Conservation (phyloP, 2,888 invertebrate genomes). For the Rotaria sp. region DNA sequence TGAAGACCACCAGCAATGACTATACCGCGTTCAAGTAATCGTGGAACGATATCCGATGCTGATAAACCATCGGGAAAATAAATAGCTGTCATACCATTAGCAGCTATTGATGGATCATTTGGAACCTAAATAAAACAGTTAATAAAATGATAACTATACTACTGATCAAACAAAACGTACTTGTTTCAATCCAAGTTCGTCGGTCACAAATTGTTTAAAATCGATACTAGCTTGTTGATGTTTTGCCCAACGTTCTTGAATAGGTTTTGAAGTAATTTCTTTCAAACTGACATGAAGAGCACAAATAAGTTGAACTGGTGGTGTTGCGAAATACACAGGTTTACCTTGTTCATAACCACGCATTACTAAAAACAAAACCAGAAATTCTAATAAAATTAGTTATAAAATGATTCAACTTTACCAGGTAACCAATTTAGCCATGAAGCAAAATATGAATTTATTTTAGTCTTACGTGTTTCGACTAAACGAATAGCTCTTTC, state of each 20-base stretch:
- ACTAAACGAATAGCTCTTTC: not conserved
- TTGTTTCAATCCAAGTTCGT: conserved; percentile 1
- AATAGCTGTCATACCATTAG: not conserved
- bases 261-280: not conserved
- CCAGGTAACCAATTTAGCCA: not conserved
- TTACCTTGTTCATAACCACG: conserved; percentile 3
- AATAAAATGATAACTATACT: not conserved
- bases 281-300: not conserved
- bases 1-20: conserved; percentile 24
- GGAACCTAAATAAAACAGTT: not conserved
- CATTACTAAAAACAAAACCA: not conserved
- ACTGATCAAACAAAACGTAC: not conserved
- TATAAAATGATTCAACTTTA: not conserved
- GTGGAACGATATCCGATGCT: not conserved
- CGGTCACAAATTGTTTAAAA: not conserved
- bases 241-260: not conserved
- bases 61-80: conserved; percentile 6
- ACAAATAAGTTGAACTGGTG: not conserved
- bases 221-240: not conserved
- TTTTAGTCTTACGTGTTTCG: not conserved
- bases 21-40: not conserved
- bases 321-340: not conserved
- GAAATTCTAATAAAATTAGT: not conserved
- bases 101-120: not conserved
- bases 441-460: not conserved